A percentile compares a stretch with the other conserved stretches of the same genome.
These are phyloP conservation scores for Thunnus maccoyii DNA, from an alignment of 2,113 vertebrate species.

Conservation along the genomic window DNA sequence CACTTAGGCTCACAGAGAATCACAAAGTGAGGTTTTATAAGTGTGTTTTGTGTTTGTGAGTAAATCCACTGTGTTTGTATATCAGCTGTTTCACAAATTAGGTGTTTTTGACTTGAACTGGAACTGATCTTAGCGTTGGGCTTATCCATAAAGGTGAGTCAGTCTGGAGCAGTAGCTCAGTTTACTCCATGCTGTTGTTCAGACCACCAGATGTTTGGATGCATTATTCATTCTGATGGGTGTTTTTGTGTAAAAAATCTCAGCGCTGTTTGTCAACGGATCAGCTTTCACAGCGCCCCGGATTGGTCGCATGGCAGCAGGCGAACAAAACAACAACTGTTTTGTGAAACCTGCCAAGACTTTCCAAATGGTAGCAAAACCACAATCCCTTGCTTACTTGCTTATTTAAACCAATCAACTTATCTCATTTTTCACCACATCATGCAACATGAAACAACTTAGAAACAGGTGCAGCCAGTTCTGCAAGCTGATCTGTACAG, in stretches of 20 bases:
- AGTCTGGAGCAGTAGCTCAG: conserved; percentile 47
- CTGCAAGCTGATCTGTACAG: not conserved
- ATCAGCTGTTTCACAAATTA: not conserved
- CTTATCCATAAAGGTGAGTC: conserved; percentile 29
- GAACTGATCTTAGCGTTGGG: not conserved
- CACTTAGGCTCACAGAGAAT: too few relatives aligned
- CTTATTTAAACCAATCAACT: conserved; percentile 34
- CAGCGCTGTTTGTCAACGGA: conserved; percentile 58
- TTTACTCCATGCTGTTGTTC: conserved; percentile 49
- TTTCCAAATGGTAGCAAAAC: conserved; percentile 55
- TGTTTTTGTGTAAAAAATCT: conserved; percentile 65
- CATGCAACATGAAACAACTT: conserved; percentile 9
- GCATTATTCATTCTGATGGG: conserved; percentile 66
- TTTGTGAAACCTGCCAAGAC: conserved; percentile 42
- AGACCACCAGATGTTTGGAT: conserved; percentile 71
- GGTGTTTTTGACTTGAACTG: not conserved
- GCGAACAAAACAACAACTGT: conserved; percentile 65
- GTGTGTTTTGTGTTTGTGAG: not conserved
- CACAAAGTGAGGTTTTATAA: not conserved
- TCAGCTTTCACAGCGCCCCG: conserved; percentile 55
- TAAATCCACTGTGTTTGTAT: not conserved
- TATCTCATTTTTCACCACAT: conserved; percentile 37
- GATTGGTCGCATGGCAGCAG: conserved; percentile 55
- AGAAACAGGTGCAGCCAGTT: conserved; percentile 21
- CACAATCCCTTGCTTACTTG: conserved; percentile 12